phyloP scores from a whole-genome alignment of 2,113 vertebrate species.

The Bufo gargarizans region DNA sequence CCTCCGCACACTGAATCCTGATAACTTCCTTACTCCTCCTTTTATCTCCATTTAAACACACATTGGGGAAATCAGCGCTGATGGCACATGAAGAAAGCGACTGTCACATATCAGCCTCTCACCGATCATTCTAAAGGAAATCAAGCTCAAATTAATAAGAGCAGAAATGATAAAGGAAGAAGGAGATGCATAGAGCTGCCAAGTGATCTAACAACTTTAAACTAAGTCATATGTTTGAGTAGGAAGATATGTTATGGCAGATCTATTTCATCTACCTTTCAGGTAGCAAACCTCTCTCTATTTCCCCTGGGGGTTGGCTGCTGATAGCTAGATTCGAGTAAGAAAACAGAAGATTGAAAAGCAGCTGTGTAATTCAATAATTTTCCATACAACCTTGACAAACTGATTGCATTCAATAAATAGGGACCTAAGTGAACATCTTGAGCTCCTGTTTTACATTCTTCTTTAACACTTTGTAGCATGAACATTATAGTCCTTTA shows the following conservation, averaged over 20 bases:
- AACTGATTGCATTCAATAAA: constrained; percentile 22
- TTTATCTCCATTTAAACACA: constrained; percentile 31
- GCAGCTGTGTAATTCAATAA: constrained; percentile 29
- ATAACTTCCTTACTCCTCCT: constrained; percentile 25
- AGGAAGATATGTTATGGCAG: constrained; percentile 41
- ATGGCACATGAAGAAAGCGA: constrained; percentile 17
- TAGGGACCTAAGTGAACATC: background rate
- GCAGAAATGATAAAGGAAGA: background rate
- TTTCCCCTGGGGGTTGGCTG: constrained; percentile 21
- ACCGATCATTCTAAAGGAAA: constrained; percentile 43
- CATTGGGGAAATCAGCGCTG: constrained; percentile 28
- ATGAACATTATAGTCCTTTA: background rate
- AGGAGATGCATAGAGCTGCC: constrained; percentile 9
- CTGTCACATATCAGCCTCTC: background rate
- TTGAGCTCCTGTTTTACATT: background rate
- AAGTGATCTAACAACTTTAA: constrained; percentile 48
- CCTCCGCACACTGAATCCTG: constrained; percentile 1
- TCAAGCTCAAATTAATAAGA: constrained; percentile 34
- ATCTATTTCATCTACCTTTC: constrained; percentile 14
- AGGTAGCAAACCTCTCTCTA: background rate
- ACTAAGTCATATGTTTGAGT: constrained; percentile 40
- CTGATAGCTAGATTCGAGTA: constrained; percentile 26
- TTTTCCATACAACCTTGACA: constrained; percentile 30
- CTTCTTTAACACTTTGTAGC: background rate
- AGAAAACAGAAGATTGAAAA: constrained; percentile 18